Conservation (phyloP, 2,113 vertebrate species). For the Bettongia penicillata region DNA sequence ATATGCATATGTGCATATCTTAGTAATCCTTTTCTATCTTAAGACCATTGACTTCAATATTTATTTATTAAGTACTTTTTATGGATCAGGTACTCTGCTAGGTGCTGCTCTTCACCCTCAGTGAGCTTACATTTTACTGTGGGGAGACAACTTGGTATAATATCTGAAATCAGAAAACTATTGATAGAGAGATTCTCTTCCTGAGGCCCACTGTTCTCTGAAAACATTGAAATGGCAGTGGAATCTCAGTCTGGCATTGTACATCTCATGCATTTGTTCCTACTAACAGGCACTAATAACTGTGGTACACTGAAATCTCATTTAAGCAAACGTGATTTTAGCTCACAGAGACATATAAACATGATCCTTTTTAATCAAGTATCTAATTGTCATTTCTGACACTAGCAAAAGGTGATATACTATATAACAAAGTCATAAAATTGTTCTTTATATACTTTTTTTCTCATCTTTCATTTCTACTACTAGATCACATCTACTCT, state of each 20-base stretch:
- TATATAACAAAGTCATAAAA: constrained; percentile 45
- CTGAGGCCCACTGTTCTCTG: not conserved
- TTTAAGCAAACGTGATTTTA: constrained; percentile 33
- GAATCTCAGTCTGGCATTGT: not conserved
- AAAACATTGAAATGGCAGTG: not conserved
- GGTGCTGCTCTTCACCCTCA: not conserved
- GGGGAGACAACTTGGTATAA: not conserved
- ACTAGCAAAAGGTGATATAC: not conserved
- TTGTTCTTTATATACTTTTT: constrained; percentile 10
- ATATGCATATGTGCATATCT: not conserved
- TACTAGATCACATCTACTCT: constrained; percentile 1
- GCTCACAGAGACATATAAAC: not conserved
- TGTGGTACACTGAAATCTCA: not conserved
- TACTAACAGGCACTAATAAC: not conserved
- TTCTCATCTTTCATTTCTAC: constrained; percentile 2
- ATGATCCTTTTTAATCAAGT: not conserved
- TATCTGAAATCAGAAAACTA: not conserved
- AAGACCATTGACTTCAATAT: not conserved
- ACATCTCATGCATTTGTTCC: not conserved
- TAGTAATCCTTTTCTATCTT: not conserved
- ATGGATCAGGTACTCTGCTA: not conserved
- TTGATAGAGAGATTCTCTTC: not conserved
- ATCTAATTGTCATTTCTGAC: constrained; percentile 23
- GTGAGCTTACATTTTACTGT: not conserved
- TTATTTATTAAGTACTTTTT: not conserved